These are phyloP conservation scores for Macroteleia sp. DNA, from an alignment of 2,888 invertebrate genomes.

Conservation along the genomic window DNA sequence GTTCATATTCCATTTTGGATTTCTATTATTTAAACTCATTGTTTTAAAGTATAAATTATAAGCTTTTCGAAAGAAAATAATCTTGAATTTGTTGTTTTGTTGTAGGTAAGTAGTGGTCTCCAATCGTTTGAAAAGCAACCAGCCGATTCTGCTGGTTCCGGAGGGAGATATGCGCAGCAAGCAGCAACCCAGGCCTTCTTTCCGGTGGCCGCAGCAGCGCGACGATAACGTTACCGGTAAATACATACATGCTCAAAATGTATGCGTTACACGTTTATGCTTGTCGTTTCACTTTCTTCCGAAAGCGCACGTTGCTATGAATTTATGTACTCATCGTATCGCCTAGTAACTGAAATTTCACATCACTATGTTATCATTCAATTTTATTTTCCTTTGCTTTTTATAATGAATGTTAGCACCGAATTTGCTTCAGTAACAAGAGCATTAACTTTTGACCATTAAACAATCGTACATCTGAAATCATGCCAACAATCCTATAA, in stretches of 20 bases:
- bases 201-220: slow-evolving; percentile 87
- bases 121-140: slow-evolving; percentile 80
- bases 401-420: no score
- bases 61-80: no score
- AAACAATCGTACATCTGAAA: slow-evolving; percentile 32
- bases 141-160: slow-evolving; percentile 77
- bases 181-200: slow-evolving; percentile 89
- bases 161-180: slow-evolving; percentile 88
- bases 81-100: slow-evolving; percentile 57
- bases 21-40: no score
- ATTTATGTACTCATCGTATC: background rate
- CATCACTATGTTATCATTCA: no score
- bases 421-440: no score
- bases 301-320: slow-evolving; percentile 29
- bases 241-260: slow-evolving; percentile 72
- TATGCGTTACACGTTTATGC: slow-evolving; percentile 55
- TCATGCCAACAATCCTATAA: slow-evolving; percentile 23
- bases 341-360: slow-evolving; percentile 3
- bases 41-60: no score
- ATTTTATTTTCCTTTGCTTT: no score
- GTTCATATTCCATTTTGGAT: no score
- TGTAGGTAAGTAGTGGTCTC: slow-evolving; percentile 83
- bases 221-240: slow-evolving; percentile 86
- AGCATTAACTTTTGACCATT: no score
- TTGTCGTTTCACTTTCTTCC: slow-evolving; percentile 26